Percentiles rank a stretch among this genome's conserved stretches.
Conservation (phyloP, 2,113 vertebrate species). For the Shinisaurus crocodilurus region DNA sequence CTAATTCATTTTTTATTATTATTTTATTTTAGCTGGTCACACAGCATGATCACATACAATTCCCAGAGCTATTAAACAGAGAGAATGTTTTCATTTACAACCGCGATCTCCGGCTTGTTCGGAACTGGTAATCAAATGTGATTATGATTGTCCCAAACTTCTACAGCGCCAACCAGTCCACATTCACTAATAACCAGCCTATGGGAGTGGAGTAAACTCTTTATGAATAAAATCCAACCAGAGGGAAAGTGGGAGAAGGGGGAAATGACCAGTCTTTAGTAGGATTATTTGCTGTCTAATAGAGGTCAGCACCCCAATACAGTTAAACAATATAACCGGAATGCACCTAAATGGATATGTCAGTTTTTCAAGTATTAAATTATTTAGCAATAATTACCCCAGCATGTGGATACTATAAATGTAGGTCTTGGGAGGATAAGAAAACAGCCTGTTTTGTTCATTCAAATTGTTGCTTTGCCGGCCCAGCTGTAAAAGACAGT, state of each 20-base stretch:
- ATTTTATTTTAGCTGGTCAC: conserved; percentile 67
- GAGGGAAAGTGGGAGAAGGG: conserved; percentile 36
- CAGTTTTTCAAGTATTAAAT: conserved; percentile 79
- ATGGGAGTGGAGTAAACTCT: conserved; percentile 58
- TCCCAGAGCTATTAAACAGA: conserved; percentile 72
- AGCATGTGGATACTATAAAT: conserved; percentile 77
- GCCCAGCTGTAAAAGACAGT: conserved; percentile 55
- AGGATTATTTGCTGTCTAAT: conserved; percentile 78
- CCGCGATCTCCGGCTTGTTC: conserved; percentile 65
- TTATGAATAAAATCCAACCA: conserved; percentile 65
- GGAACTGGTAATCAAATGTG: conserved; percentile 70
- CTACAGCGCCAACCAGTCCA: conserved; percentile 59
- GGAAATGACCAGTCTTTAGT: conserved; percentile 73
- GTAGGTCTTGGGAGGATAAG: conserved; percentile 68
- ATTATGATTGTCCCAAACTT: conserved; percentile 69
- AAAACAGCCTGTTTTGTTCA: conserved; percentile 76
- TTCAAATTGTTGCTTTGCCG: conserved; percentile 72
- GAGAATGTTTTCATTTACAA: conserved; percentile 70
- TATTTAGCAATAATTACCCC: conserved; percentile 80
- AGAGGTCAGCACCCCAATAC: conserved; percentile 77
- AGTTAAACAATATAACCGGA: conserved; percentile 76
- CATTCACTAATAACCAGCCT: conserved; percentile 57
- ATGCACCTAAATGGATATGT: conserved; percentile 77
- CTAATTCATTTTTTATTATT: conserved; percentile 65
- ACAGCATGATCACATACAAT: conserved; percentile 74